phyloP scores from a whole-genome alignment of 2,797 vertebrate species.

The Nyctibius grandis region DNA sequence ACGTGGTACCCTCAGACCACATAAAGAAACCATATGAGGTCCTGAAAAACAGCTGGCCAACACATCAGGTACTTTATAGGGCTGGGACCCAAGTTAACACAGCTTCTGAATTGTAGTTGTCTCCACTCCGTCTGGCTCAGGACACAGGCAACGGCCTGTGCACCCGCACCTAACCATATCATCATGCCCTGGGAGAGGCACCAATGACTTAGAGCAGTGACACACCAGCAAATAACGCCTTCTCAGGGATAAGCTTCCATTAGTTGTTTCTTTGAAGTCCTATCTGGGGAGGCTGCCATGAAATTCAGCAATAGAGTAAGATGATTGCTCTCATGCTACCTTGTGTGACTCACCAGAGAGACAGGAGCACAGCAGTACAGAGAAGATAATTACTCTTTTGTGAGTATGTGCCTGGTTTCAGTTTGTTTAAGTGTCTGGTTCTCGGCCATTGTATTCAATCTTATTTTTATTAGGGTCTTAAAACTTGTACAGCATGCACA shows the following conservation, averaged over 20 bases:
- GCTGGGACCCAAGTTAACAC: neutral
- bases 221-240: neutral
- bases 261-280: neutral
- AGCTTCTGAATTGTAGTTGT: neutral
- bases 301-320: neutral
- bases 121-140: neutral
- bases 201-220: fast-evolving
- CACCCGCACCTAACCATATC: neutral
- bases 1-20: neutral
- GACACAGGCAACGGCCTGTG: neutral
- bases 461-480: slow-evolving; percentile 39
- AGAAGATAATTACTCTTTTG: slow-evolving; percentile 11
- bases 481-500: neutral
- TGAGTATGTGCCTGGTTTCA: slow-evolving; percentile 17
- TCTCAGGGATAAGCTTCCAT: neutral
- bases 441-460: slow-evolving; percentile 1
- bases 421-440: slow-evolving; percentile 30
- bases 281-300: neutral
- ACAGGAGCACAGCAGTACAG: neutral
- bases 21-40: neutral
- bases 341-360: slow-evolving; percentile 17
- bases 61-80: neutral
- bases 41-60: neutral
- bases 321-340: slow-evolving; percentile 20
- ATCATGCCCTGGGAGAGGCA: neutral